Conservation (phyloP, 1,140 invertebrate genomes). For the Aphis gossypii region DNA sequence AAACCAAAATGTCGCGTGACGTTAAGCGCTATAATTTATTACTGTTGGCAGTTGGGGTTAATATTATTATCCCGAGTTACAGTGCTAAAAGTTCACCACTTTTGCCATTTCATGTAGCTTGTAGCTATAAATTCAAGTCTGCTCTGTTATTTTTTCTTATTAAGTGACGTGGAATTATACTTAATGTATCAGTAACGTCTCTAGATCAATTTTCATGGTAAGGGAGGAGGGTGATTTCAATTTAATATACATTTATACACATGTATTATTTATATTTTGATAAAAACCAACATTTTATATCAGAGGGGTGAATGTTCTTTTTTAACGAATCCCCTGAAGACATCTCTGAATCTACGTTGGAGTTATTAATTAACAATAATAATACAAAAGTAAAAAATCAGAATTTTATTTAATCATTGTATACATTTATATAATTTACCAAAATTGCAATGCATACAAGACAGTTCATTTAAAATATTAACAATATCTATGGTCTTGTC, state of each 20-base stretch:
- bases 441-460: background rate
- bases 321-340: background rate
- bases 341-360: background rate
- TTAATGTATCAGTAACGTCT: background rate
- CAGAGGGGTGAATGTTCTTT: background rate
- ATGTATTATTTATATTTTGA: background rate
- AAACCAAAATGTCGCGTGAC: conserved; percentile 53
- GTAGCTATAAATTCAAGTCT: background rate
- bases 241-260: background rate
- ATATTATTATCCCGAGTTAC: conserved; percentile 46
- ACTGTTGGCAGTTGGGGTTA: conserved; percentile 29
- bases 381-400: background rate
- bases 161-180: background rate
- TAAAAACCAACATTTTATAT: background rate
- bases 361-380: background rate
- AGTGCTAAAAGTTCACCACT: conserved; percentile 44
- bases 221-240: background rate
- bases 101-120: background rate
- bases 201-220: background rate
- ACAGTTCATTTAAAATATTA: background rate
- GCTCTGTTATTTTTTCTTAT: conserved; percentile 7
- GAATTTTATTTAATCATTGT: background rate
- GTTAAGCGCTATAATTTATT: conserved; percentile 44
- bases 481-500: background rate
- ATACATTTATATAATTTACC: background rate